Conservation (phyloP, 1,140 invertebrate genomes). For the Vanessa atalanta region DNA sequence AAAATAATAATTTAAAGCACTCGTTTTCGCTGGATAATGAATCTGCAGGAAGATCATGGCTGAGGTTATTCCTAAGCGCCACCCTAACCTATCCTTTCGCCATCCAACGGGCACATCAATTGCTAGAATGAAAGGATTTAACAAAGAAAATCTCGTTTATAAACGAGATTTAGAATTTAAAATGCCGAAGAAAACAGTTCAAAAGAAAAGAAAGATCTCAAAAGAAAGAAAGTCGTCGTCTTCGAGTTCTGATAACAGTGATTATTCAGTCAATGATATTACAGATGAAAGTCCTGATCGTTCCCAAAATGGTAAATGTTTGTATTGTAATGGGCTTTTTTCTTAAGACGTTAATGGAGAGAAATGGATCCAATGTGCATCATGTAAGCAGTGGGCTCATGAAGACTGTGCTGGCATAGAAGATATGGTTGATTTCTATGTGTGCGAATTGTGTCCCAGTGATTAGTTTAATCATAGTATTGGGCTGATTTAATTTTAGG, state of each 20-base stretch:
- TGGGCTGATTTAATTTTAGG: constrained; percentile 1
- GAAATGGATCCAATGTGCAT: too few relatives aligned
- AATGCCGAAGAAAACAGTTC: constrained; percentile 24
- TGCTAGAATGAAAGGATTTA: constrained; percentile 40
- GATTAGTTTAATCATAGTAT: constrained; percentile 4
- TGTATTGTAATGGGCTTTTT: too few relatives aligned
- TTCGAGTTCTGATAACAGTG: constrained; percentile 9
- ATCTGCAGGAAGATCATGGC: too few relatives aligned
- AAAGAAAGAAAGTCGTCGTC: constrained; percentile 31
- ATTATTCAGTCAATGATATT: too few relatives aligned
- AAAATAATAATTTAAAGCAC: too few relatives aligned
- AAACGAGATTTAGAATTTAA: constrained; percentile 37
- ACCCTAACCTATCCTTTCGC: constrained; percentile 33
- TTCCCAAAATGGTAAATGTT: too few relatives aligned
- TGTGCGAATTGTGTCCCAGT: constrained; percentile 1
- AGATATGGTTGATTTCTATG: constrained; percentile 10
- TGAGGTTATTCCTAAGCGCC: constrained; percentile 15
- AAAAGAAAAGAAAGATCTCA: constrained; percentile 28
- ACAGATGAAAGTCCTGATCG: too few relatives aligned
- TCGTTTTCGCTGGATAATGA: too few relatives aligned
- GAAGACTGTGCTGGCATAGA: constrained; percentile 1
- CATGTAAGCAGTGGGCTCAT: too few relatives aligned
- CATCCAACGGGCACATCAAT: constrained; percentile 16
- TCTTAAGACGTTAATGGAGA: too few relatives aligned
- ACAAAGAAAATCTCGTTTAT: constrained; percentile 40